A percentile compares a stretch with the other conserved stretches of the same genome.
Conservation (phyloP, 2,888 invertebrate genomes). For the Apamea epomidion region DNA sequence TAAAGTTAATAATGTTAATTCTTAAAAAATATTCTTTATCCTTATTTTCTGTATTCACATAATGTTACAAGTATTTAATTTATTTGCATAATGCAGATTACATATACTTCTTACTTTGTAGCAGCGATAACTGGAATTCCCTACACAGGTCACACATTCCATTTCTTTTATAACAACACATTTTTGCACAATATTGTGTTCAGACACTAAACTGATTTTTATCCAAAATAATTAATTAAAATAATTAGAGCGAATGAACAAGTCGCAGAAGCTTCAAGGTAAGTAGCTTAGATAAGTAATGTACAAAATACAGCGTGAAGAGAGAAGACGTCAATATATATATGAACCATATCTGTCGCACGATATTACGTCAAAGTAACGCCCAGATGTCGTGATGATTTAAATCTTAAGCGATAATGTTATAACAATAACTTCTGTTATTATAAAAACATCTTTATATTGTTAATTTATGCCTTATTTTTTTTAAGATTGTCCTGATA, state of each 20-base stretch:
- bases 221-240: slow-evolving; percentile 66
- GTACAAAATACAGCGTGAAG: slow-evolving; percentile 86
- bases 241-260: slow-evolving; percentile 78
- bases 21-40: neutral
- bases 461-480: slow-evolving; percentile 54
- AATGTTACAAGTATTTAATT: neutral
- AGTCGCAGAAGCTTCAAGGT: slow-evolving; percentile 87
- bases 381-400: slow-evolving; percentile 87
- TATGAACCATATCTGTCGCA: slow-evolving; percentile 86
- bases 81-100: slow-evolving; percentile 26
- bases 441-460: slow-evolving; percentile 75
- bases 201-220: slow-evolving; percentile 48
- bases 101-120: slow-evolving; percentile 83
- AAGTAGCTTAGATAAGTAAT: slow-evolving; percentile 88
- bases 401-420: slow-evolving; percentile 85
- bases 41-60: slow-evolving; percentile 1
- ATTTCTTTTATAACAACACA: slow-evolving; percentile 88
- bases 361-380: slow-evolving; percentile 89
- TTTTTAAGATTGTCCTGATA: slow-evolving; percentile 39
- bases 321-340: slow-evolving; percentile 87
- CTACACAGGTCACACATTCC: slow-evolving; percentile 88
- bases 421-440: slow-evolving; percentile 80
- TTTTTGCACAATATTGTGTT: slow-evolving; percentile 72
- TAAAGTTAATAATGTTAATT: neutral
- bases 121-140: slow-evolving; percentile 84